Base-by-base conservation (phyloP, 2,797 vertebrate genomes). In the Bradypus variegatus region DNA sequence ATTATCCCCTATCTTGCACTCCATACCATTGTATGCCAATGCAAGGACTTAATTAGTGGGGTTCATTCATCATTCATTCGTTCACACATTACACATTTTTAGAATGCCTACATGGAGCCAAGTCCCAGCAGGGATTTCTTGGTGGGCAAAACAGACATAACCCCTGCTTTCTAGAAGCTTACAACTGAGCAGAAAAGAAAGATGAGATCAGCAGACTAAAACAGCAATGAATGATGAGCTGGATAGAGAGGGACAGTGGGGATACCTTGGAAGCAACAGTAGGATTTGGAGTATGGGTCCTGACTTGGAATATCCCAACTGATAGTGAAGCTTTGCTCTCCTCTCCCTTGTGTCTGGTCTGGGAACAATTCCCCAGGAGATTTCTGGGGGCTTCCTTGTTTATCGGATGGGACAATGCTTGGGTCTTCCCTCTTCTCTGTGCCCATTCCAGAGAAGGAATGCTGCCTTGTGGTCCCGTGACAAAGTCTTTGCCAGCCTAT, bases 1-100 rank as follows among this genome's bases (percentile, higher is more conserved):
- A 41, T 69, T 14, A 9, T 55, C 48, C 27, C 36, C 41, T 11
- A 4, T 12, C 38, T 36, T n/a, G n/a, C 27, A 15, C 33, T 69
- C 55, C 19, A 29, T 18, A 29, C 58, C 2, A 1, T 62, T 19
- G 1, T 2, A 4, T 31, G 19, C 76, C 4, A 1, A 53, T 1
- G 5, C 65, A 50, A 86, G 36, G 21, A 41, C 45, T 25, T 12
- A 38, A 50, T 62, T 31, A 41, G 60, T 72, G 53, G 14, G n/a
- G 36, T 50, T 64, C 25, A 25, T 36, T 70, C 50, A 9, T 55
- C n/a, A 6, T 48, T 60, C 2, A 6, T 13, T 16, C 12, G 11
- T 6, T 31, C 29, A 8, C 38, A 25, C 2, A 5, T 76, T 53
- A 58, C 41, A 9, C 4, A 2, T 48, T 92, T 86, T 65, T 41